Base-by-base conservation (phyloP, 1,140 invertebrate species). In the Globodera rostochiensis region DNA sequence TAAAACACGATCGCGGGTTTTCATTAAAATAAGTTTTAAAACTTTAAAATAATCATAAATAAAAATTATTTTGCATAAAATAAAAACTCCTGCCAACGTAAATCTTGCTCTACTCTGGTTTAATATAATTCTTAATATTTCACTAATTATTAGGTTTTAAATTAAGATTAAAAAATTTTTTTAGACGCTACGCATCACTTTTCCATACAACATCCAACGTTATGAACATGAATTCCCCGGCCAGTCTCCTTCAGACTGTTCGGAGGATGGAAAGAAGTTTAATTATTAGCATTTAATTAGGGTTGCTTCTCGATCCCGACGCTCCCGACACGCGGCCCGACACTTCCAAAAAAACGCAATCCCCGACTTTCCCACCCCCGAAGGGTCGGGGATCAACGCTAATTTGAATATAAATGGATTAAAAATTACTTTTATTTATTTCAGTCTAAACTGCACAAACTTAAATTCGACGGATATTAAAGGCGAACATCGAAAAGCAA, bases 401-500 rank as follows among this genome's bases (percentile, higher is more conserved):
- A 36, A 36, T 36, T 36, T 36, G 36, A 36, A 36, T 36, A 36
- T 36, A 36, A 36, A 3, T 36, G 2, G 3, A 36, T 85, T 80
- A 25, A 8, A 47, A 77, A 36, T 78, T 77, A 25, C 36, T 21
- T 64, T 83, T n/a, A 70, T 57, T 21, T 46, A 76, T 81, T 92
- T 92, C 49, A 92, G 93, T 75, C 90, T 92, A 66, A 94, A 94
- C 85, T 98, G 97, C 90, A 94, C 93, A 82, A 98, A 98, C 91
- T 95, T 95, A 0, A 91, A 94, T n/a, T 93, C 94, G 91, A 96
- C 97, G 19, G 84, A 86, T 74, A 86, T 80, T 69, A 98, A 98
- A 92, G 97, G 96, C 0, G 96, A 99, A 90, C 98, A 98, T 90
- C 91, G 97, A 74, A 96, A 98, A 90, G 95, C 96, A 4, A 95